Base-by-base conservation (phyloP, 1,140 invertebrate species). In the Megalonaias nervosa region DNA sequence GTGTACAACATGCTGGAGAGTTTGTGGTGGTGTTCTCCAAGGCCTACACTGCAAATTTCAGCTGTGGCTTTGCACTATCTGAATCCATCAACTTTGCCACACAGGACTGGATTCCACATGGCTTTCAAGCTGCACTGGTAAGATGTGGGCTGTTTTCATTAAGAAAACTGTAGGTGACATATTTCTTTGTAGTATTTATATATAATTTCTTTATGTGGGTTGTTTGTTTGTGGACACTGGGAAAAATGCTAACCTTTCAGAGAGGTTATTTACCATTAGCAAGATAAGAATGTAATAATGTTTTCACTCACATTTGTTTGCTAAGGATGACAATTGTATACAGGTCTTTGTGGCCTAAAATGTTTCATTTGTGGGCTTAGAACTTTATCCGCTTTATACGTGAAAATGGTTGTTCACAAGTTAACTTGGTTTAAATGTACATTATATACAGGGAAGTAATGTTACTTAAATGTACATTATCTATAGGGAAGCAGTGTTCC, bases 51-150 rank as follows among this genome's bases (percentile, higher is more conserved):
- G 96, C 95, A 0, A 96, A 95, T 59, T 93, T 99, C 77, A 95
- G 95, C 81, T 97, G 96, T 3, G 97, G 97, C 4, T 98, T 96
- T 88, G 94, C 95, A 9, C 94, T 98, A 0, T 97, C 96, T 0
- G 97, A 99, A 89, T 97, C 96, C 86, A 96, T 98, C 0, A 98
- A 97, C 87, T 98, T 97, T 88, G 97, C 96, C 2, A 94, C 95
- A n/a, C 91, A 93, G 17, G 93, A 94, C 0, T 98, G 97, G 96
- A 89, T 98, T 6, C 92, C 94, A 71, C 92, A 93, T 61, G 95
- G 95, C 1, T 92, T 94, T 77, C 91, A 94, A 88, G 94, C 95
- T 67, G 95, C 96, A 81, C 93, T 94, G 89, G 95, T 96, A 67
- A 75, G 76, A 61, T n/a, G 38, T 12, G 11, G 38, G 38, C 38